phyloP scores from a whole-genome alignment of 2,113 vertebrate species.

The Podiceps cristatus region DNA sequence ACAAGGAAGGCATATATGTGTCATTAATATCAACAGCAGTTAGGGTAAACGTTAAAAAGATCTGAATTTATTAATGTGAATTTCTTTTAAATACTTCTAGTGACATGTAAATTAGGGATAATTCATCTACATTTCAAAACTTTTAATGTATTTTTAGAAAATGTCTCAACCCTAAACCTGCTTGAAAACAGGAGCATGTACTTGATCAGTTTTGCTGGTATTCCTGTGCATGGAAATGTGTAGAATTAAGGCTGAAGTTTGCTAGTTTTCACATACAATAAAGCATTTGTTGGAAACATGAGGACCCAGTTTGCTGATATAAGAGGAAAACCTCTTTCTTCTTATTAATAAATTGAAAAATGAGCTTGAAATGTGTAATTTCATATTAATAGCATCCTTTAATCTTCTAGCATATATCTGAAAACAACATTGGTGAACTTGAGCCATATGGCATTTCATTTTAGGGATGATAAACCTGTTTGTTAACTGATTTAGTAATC shows the following conservation, averaged over 20 bases:
- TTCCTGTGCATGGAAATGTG: background rate
- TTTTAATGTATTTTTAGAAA: background rate
- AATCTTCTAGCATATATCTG: background rate
- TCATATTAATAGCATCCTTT: background rate
- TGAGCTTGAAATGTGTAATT: background rate
- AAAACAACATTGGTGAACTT: background rate
- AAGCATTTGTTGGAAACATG: background rate
- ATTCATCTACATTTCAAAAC: background rate
- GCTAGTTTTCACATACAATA: background rate
- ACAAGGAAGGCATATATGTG: background rate
- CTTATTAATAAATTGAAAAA: background rate
- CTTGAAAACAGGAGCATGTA: background rate
- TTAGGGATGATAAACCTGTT: slow-evolving; percentile 7
- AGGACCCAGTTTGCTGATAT: background rate
- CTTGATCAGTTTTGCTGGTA: background rate
- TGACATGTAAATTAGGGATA: background rate
- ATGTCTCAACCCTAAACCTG: background rate
- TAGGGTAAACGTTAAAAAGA: background rate
- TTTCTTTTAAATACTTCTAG: background rate
- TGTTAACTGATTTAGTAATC: slow-evolving; percentile 14
- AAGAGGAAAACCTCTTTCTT: background rate
- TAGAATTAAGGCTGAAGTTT: background rate
- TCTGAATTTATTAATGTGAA: background rate
- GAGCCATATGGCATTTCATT: background rate
- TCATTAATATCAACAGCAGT: background rate